Conservation (phyloP, 37 sponge, comb jelly and placozoan species). For the Agelas oroides region DNA sequence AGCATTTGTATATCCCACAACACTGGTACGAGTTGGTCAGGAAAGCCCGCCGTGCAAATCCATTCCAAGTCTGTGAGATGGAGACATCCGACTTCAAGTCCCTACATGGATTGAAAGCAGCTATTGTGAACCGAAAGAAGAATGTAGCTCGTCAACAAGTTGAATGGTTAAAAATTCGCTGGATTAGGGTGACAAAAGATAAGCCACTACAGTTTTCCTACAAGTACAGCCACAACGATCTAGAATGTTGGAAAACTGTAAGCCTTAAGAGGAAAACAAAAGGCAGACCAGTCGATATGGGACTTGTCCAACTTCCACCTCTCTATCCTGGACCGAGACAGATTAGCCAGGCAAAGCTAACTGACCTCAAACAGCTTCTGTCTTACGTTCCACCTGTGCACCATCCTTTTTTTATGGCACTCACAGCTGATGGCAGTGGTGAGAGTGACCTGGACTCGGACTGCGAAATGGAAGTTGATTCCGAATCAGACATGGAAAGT, state of each 20-base stretch:
- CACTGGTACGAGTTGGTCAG: slow-evolving; percentile 9
- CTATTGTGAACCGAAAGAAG: too few species aligned
- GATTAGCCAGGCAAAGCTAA: background rate
- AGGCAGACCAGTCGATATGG: background rate
- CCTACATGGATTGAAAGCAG: too few species aligned
- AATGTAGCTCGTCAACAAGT: slow-evolving; percentile 2
- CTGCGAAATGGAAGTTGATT: too few species aligned
- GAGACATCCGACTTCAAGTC: background rate
- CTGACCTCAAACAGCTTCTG: background rate
- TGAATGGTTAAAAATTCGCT: slow-evolving; percentile 21
- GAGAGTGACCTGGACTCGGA: too few species aligned
- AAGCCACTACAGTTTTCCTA: slow-evolving; percentile 3
- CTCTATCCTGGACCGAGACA: background rate
- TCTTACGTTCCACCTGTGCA: slow-evolving; percentile 9
- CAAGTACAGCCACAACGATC: slow-evolving; percentile 16
- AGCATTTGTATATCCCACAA: slow-evolving; percentile 32
- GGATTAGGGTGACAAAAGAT: slow-evolving; percentile 7
- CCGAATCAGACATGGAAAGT: too few species aligned
- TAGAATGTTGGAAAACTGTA: slow-evolving; percentile 19
- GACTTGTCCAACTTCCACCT: background rate
- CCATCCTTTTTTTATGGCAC: slow-evolving; percentile 23
- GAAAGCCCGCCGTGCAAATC: slow-evolving; percentile 2
- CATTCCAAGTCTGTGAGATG: background rate
- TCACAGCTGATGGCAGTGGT: too few species aligned
- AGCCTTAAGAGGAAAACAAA: slow-evolving; percentile 1